These are phyloP conservation scores for Anguilla japonica DNA, from an alignment of 2,113 vertebrate genomes.

Conservation along the genomic window DNA sequence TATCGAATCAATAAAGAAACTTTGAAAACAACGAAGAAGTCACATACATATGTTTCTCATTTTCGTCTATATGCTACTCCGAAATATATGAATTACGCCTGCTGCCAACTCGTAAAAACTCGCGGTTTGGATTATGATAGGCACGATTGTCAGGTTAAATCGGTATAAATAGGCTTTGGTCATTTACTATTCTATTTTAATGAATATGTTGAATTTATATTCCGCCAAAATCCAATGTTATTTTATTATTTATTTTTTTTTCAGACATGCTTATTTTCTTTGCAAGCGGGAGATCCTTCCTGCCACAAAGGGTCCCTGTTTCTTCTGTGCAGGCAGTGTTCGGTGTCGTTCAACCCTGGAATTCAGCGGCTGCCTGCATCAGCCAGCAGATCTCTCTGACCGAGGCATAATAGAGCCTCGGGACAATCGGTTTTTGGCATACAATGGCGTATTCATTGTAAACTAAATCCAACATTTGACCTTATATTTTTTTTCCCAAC, in stretches of 20 bases:
- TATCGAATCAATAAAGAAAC: constrained; percentile 1
- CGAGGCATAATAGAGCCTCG: background rate
- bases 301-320: too few relatives aligned
- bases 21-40: background rate
- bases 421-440: background rate
- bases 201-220: too few relatives aligned
- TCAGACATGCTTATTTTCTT: background rate
- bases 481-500: background rate
- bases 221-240: background rate
- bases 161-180: background rate
- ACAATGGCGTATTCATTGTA: background rate
- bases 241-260: background rate
- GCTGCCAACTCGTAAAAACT: background rate
- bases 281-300: too few relatives aligned
- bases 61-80: background rate
- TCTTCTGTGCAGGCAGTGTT: background rate
- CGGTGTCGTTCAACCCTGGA: background rate
- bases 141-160: background rate
- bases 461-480: background rate
- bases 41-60: background rate
- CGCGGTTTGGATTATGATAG: background rate
- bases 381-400: background rate
- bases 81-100: background rate
- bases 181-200: background rate
- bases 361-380: background rate